A percentile compares a stretch with the other conserved stretches of the same genome.
Conservation (phyloP, 2,113 vertebrate species). For the Corvus moneduloides region DNA sequence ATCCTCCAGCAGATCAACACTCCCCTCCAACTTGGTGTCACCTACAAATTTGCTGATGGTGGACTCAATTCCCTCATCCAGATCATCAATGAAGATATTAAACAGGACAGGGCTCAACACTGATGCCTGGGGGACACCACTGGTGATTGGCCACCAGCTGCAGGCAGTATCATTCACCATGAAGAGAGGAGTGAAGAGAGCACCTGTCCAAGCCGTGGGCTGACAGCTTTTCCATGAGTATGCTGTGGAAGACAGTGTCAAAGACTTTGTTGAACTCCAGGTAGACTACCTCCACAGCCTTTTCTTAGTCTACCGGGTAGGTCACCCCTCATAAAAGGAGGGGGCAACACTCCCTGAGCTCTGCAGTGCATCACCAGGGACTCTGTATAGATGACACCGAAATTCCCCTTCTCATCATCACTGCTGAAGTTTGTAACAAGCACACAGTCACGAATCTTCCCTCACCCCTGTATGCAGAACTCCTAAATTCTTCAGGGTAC, state of each 20-base stretch:
- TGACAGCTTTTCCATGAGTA: not conserved
- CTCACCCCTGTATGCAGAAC: not conserved
- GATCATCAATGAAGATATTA: not conserved
- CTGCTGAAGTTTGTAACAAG: not conserved
- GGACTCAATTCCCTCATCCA: not conserved
- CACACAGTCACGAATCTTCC: not conserved
- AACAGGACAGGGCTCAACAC: not conserved
- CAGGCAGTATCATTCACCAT: not conserved
- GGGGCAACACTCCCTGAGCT: not conserved
- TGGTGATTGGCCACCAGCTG: not conserved
- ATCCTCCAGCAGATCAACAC: not conserved
- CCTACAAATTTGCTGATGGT: no score
- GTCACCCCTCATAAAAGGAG: not conserved
- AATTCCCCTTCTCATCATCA: not conserved
- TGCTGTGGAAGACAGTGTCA: not conserved
- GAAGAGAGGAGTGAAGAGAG: not conserved
- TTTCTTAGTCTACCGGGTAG: rapidly evolving
- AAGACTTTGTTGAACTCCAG: not conserved
- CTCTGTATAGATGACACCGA: not conserved
- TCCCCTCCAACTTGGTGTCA: rapidly evolving
- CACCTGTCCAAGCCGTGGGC: rapidly evolving
- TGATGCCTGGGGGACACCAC: not conserved
- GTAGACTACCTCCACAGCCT: not conserved
- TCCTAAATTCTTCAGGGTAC: not conserved
- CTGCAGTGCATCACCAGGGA: not conserved